Evolutionary conservation across 1,140 invertebrate genomes (phyloP), one percentile per base, ranked within the genome.

Genomic region (Anadara kagoshimensis): DNA sequence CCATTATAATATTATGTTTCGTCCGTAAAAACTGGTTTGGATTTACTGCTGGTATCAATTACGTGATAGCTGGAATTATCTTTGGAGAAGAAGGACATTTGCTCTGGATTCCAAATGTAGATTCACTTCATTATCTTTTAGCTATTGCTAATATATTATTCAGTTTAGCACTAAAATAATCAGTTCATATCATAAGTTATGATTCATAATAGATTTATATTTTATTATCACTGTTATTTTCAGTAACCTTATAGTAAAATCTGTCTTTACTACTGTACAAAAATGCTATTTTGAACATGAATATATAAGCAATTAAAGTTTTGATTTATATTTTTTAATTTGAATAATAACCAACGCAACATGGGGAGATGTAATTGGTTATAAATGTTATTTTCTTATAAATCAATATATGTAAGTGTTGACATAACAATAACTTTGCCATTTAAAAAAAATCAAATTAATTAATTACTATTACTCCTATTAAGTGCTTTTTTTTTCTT

Each of bases 71-170:
- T 47, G 80, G 79, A 16, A 24, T 73, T n/a, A 45, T 74, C 0
- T 72, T 80, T 63, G 74, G 77, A 36, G 54, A 61, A 44, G 71
- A 80, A 24, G 81, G 79, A n/a, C 58, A 66, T 22, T 63, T 73
- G n/a, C n/a, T 72, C 51, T 72, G 76, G 8, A 75, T 83, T 61
- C 78, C 75, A 44, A 69, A 74, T 53, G 72, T 85, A 24, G 83
- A 85, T 57, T 57, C 79, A 36, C 70, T 83, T 26, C 83, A 85
- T 51, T 85, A 83, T 71, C 65, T 58, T 18, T 53, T 85, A 29
- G 69, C 76, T 45, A 41, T 78, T 8, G 81, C 74, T 2, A 85
- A 85, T 75, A 56, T 76, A n/a, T 68, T 83, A 22, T 84, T 84
- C 68, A 64, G 66, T 18, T 74, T 59, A 44, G 70, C 75, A 49